Conservation (phyloP, 2,888 invertebrate genomes). For the Lycocerus yunnanus region DNA sequence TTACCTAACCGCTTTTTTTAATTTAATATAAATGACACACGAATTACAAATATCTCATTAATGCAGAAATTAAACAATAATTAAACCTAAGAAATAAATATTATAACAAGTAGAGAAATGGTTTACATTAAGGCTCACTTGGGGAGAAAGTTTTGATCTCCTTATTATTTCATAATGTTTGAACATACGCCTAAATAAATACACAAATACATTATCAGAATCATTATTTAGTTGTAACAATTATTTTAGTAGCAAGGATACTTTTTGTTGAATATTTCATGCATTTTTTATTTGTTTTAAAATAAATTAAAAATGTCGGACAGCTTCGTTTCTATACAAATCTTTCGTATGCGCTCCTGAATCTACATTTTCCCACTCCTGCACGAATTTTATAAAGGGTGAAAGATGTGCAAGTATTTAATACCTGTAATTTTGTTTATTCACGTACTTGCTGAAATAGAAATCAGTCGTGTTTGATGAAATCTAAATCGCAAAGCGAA, state of each 20-base stretch:
- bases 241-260: no score
- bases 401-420: slow-evolving; percentile 4
- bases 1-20: neutral
- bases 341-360: neutral
- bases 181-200: no score
- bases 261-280: no score
- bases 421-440: slow-evolving; percentile 1
- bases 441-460: neutral
- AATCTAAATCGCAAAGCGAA: neutral
- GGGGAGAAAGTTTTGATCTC: neutral
- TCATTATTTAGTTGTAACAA: no score
- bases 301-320: neutral
- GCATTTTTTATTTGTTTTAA: neutral
- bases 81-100: neutral
- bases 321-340: neutral
- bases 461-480: slow-evolving; percentile 2
- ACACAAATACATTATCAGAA: no score
- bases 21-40: neutral
- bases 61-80: no score
- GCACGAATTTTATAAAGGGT: neutral
- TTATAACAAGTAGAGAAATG: neutral
- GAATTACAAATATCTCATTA: neutral
- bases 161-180: no score
- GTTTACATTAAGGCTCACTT: neutral
- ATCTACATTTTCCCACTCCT: neutral